A percentile compares a stretch with the other conserved stretches of the same genome.
These are phyloP conservation scores for Mellivora capensis DNA, from an alignment of 2,113 vertebrate genomes.

Conservation along the genomic window DNA sequence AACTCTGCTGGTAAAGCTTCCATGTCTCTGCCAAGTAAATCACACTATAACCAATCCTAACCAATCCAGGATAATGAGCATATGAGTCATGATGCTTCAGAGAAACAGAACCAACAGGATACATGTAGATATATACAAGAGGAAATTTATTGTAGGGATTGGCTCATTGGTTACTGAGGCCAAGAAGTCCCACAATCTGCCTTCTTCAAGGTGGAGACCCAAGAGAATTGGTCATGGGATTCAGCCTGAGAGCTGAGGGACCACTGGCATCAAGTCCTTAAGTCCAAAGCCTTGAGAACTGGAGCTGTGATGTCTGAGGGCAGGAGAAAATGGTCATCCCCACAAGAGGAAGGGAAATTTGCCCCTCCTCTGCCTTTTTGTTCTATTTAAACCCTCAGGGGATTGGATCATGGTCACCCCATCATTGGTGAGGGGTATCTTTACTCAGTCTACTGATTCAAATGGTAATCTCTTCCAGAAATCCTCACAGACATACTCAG, in stretches of 20 bases:
- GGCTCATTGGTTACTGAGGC: not conserved
- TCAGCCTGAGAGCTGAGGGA: not conserved
- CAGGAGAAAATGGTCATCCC: not conserved
- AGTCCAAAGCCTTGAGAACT: not conserved
- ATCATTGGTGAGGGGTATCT: not conserved
- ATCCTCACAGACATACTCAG: not conserved
- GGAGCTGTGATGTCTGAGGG: not conserved
- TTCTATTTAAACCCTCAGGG: not conserved
- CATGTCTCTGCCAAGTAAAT: not conserved
- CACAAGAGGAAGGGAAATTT: not conserved
- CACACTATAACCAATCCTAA: not conserved
- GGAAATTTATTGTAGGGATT: not conserved
- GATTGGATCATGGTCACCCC: not conserved
- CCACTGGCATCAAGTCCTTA: not conserved
- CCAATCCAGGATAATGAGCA: not conserved
- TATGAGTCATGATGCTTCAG: not conserved
- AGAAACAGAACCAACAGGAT: not conserved
- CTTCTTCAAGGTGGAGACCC: not conserved
- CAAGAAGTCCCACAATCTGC: not conserved
- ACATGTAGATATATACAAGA: not conserved
- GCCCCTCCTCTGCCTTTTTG: not conserved
- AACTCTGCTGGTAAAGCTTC: not conserved
- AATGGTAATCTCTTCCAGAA: not conserved
- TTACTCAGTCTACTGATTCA: not conserved
- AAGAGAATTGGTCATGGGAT: not conserved